Base-by-base conservation (phyloP, 2,797 vertebrate genomes). In the Pterois miles region DNA sequence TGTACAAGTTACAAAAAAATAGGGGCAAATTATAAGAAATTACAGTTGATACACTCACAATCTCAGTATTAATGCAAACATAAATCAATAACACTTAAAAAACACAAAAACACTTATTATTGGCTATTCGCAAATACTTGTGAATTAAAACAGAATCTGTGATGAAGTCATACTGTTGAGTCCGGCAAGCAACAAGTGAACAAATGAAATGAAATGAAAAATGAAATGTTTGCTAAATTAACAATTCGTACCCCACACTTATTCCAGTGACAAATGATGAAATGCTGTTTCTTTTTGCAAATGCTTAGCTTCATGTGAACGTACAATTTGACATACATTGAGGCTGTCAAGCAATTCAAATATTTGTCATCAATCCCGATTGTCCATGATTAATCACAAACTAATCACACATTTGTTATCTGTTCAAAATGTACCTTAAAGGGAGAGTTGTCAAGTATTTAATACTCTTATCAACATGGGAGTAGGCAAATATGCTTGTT, bases 201-300 rank as follows among this genome's bases (percentile, higher is more conserved):
- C n/a, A n/a, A n/a, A n/a, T n/a, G n/a, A n/a, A n/a, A n/a, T n/a
- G n/a, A n/a, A n/a, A n/a, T n/a, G n/a, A n/a, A n/a, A n/a, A n/a
- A n/a, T 58, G 53, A 66, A 27, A 48, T 74, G 27, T 73, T 73
- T 38, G 5, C 8, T 23, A 20, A 68, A 52, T 70, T 18, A 53
- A 3, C 62, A 0, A 59, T 25, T 46, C 29, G 23, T 18, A 46
- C 23, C 25, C n/a, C 5, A 18, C 8, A 63, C 1, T n/a, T 31
- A 13, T 43, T 31, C 29, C 38, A 10, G 22, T 64, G 6, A 43
- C 9, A 50, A 56, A 46, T 48, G 20, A 34, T 20, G 13, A 54
- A 69, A 48, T 52, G 12, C 13, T 48, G 8, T 13, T 54, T 18
- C 13, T 64, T 38, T 25, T 60, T 36, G 4, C 13, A 8, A 67